Evolutionary conservation across 2,113 vertebrate species (phyloP).

Genomic region (human): GRCh38 chr5:41138001-41138500

Average conservation of each 20-base stretch:
- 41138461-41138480: background rate
- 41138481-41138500: background rate
- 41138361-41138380: background rate
- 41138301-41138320: background rate
- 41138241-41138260: slow-evolving; percentile 40
- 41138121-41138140: slow-evolving; percentile 40
- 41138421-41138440: background rate
- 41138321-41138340: background rate
- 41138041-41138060: slow-evolving; percentile 39
- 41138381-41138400: background rate
- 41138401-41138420: background rate
- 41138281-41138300: background rate
- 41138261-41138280: background rate
- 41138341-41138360: background rate
- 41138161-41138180: slow-evolving; percentile 58
- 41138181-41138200: slow-evolving; percentile 53
- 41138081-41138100: slow-evolving; percentile 70
- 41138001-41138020: background rate
- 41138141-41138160: slow-evolving; percentile 47
- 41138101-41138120: slow-evolving; percentile 24
- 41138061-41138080: slow-evolving; percentile 30
- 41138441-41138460: background rate
- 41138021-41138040: slow-evolving; percentile 38
- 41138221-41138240: slow-evolving; percentile 55
- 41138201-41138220: background rate